Base-by-base conservation (phyloP, 2,797 vertebrate species). In the Galaxias olidus region DNA sequence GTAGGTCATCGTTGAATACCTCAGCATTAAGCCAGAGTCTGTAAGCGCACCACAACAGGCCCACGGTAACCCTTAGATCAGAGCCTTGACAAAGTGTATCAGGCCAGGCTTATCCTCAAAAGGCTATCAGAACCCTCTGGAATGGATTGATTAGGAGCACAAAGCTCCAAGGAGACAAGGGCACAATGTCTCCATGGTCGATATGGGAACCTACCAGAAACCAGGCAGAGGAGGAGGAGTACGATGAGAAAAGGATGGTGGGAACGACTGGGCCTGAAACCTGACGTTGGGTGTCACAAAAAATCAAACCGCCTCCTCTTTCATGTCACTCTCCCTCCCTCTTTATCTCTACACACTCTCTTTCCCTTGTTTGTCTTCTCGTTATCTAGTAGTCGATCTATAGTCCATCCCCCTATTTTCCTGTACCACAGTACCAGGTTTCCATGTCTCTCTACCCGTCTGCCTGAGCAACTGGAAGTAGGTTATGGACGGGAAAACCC, bases 401-500 rank as follows among this genome's bases (percentile, higher is more conserved):
- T 30, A 3, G 30, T 30, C 30, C 9, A 4, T 57, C 55, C 10
- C 9, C 15, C 55, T 4, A 13, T 61, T 9, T 30, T 14, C 12
- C 54, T 42, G 1, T 9, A 8, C 12, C 42, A 49, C 64, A 7
- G 30, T 55, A 51, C 6, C 40, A 10, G 53, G 52, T 65, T 49
- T 42, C 15, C 20, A 40, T 52, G 42, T 14, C 44, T 74, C 60
- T 68, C 72, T 43, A 19, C n/a, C n/a, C n/a, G n/a, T n/a, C n/a
- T n/a, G n/a, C n/a, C n/a, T n/a, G n/a, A n/a, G n/a, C 15, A 41
- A 45, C 73, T 76, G 48, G 80, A 84, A 83, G 77, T 77, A 79
- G 79, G 75, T 84, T 82, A 78, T 0, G 9, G n/a, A n/a, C n/a
- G 80, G 77, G 77, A 79, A 83, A 84, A 72, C 49, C 56, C 72